A percentile compares a stretch with the other conserved stretches of the same genome.
Conservation (phyloP, 2,888 invertebrate genomes). For the Cistogaster globosa region DNA sequence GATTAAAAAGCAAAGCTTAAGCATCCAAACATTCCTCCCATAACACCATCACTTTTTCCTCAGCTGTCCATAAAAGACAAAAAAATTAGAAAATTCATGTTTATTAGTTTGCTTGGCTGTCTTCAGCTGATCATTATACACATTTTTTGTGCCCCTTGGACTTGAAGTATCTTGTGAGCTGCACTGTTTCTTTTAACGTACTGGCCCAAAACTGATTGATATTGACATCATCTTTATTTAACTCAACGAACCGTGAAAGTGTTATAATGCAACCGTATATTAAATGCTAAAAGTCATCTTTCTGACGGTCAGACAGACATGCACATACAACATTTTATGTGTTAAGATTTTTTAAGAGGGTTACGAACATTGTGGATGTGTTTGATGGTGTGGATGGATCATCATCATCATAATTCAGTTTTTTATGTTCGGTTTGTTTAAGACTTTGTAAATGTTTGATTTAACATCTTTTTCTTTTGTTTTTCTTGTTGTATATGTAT, state of each 20-base stretch:
- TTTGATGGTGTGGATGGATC: conserved; percentile 27
- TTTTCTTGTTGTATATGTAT: neutral
- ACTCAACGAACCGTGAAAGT: conserved; percentile 83
- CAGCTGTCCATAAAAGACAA: neutral
- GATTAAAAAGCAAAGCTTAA: conserved; percentile 29
- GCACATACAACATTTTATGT: conserved; percentile 13
- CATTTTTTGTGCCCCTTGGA: conserved; percentile 33
- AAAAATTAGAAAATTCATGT: conserved; percentile 19
- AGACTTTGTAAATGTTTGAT: conserved; percentile 62
- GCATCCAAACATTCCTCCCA: conserved; percentile 22
- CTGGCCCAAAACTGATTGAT: conserved; percentile 65
- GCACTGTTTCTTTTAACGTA: neutral
- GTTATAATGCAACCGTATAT: conserved; percentile 80
- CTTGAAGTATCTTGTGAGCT: neutral
- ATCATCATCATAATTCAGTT: conserved; percentile 21
- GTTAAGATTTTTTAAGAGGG: neutral
- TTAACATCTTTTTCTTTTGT: conserved; percentile 16
- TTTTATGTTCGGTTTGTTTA: conserved; percentile 40
- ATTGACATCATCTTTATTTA: conserved; percentile 69
- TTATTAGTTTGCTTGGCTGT: conserved; percentile 11
- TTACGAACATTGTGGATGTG: conserved; percentile 19
- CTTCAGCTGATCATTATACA: conserved; percentile 43
- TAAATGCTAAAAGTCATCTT: conserved; percentile 35
- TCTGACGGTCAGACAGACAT: neutral
- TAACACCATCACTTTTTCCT: conserved; percentile 36